Conservation (phyloP, 2,888 invertebrate genomes). For the Mimachlamys varia region DNA sequence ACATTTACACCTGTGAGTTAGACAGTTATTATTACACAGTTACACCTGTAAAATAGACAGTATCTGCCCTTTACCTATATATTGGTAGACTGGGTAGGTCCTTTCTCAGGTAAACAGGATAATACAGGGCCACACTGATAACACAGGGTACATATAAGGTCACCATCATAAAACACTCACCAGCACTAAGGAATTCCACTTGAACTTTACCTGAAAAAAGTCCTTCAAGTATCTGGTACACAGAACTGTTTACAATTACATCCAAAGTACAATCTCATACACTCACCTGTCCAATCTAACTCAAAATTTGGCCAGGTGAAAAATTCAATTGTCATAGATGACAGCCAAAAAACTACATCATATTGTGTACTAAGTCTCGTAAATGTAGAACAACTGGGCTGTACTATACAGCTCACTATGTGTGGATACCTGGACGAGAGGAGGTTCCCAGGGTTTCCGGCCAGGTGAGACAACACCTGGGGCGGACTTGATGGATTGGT, state of each 20-base stretch:
- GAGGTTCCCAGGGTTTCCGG: slow-evolving; percentile 25
- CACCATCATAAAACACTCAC: background rate
- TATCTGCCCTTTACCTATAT: background rate
- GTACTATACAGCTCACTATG: background rate
- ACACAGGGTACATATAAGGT: background rate
- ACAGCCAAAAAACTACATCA: slow-evolving; percentile 17
- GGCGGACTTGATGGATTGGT: background rate
- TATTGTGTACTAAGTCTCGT: background rate
- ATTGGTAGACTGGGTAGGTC: background rate
- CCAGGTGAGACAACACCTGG: slow-evolving; percentile 12
- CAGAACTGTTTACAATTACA: background rate
- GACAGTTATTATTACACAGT: background rate
- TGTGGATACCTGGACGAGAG: background rate
- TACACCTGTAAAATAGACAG: background rate
- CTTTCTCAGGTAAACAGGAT: background rate
- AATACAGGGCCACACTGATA: too few species aligned
- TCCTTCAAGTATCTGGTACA: background rate
- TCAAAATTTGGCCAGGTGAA: background rate
- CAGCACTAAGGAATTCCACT: background rate
- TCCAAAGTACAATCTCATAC: background rate
- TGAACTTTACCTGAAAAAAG: background rate
- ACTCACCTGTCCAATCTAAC: background rate
- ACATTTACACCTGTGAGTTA: background rate
- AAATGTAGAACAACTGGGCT: background rate
- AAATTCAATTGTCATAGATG: background rate